Evolutionary conservation across 2,113 vertebrate species (phyloP).

Genomic region (Sprattus sprattus): DNA sequence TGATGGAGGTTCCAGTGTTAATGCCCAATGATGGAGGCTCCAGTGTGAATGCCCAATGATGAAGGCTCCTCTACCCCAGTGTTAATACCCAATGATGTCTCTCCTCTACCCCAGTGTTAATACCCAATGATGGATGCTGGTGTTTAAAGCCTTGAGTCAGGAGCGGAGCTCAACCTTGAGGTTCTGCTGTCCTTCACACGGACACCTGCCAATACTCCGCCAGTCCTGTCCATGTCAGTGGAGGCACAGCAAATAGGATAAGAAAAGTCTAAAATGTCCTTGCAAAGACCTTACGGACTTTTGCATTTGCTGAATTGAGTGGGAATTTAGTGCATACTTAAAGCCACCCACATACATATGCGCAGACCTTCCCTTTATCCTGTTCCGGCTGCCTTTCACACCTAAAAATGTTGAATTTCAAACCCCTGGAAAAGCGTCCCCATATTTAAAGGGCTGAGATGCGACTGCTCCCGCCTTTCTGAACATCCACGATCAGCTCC

Average conservation of each 20-base stretch:
- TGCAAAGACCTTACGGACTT: not conserved
- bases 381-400: constrained; percentile 9
- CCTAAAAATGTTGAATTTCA: not conserved
- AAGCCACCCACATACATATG: not conserved
- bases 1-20: no score
- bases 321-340: not conserved
- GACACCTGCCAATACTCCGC: not conserved
- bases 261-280: not conserved
- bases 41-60: no score
- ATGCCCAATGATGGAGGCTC: no score
- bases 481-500: constrained; percentile 38
- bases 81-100: no score
- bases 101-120: no score
- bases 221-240: not conserved
- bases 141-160: not conserved
- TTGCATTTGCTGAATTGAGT: constrained; percentile 20
- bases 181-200: not conserved
- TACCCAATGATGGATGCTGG: not conserved
- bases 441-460: constrained; percentile 12
- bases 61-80: no score
- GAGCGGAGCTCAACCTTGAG: not conserved
- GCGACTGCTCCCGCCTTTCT: constrained; percentile 27
- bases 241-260: not conserved
- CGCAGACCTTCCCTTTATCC: not conserved
- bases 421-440: not conserved